Evolutionary conservation across 2,113 vertebrate species (phyloP), one percentile per base, ranked within the genome.

Genomic region (Pteropus alecto): DNA sequence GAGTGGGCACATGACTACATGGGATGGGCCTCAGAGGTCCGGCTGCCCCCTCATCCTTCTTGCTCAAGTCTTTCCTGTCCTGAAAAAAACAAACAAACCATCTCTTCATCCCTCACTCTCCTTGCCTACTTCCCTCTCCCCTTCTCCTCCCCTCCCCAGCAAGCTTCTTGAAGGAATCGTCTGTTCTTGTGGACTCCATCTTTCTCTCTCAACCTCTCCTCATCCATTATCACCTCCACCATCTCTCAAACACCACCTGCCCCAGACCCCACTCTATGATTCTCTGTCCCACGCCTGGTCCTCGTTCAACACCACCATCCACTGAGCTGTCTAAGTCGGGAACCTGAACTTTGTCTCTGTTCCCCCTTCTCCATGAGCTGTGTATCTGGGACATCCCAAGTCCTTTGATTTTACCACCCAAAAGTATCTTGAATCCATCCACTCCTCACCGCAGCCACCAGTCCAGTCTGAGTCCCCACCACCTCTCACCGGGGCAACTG

Each of bases 231-330:
- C 19, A 0, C 30, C 56, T 54, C 46, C 46, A 9, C 16, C 1
- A 38, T 21, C 33, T 61, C 38, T 65, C 7, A 19, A 2, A 10
- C 24, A 2, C 63, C 41, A 16, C n/a, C 13, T 0, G 7, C n/a
- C 22, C 33, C 19, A 28, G 60, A 41, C 19, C 2, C 33, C 5
- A 8, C 33, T 3, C 73, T 0, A 0, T 15, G 28, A 28, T 24
- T 67, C 86, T 48, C 58, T 43, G 65, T 8, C 43, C 35, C n/a
- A 6, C 0, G 2, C 43, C 85, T 2, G 19, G 5, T 33, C 67
- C 41, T 79, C 14, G 0, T 6, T 46, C 4, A 0, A 10, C 38
- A 14, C 38, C 6, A 6, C 2, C 2, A 1, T n/a, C 46, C 9
- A 1, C 46, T 65, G 28, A 11, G 46, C 5, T 7, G 26, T 41